Conservation (phyloP, 2,113 vertebrate genomes). For the Hiodon tergisus region DNA sequence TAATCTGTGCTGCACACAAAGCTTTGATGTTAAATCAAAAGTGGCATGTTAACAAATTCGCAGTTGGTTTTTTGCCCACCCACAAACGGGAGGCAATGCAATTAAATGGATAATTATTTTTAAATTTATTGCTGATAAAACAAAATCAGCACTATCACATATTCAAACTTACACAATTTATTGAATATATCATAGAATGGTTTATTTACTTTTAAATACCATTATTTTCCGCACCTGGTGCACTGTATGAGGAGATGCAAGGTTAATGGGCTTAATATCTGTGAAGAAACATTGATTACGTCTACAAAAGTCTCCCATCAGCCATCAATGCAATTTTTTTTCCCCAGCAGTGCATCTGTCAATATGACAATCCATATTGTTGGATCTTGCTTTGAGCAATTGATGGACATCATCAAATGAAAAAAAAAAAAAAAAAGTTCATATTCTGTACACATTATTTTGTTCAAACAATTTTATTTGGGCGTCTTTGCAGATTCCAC, state of each 20-base stretch:
- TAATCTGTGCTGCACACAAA: no score
- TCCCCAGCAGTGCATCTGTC: not conserved
- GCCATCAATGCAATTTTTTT: not conserved
- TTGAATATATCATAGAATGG: no score
- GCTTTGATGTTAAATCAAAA: no score
- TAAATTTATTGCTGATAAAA: no score
- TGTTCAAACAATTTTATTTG: conserved; percentile 9
- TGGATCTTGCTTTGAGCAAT: not conserved
- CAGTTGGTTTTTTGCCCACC: no score
- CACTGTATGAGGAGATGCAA: not conserved
- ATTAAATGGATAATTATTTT: no score
- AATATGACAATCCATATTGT: not conserved
- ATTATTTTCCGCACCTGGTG: not conserved
- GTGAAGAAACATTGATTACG: conserved; percentile 2
- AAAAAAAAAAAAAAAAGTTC: conserved; percentile 7
- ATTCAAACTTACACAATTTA: no score
- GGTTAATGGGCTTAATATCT: conserved; percentile 4
- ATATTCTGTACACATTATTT: conserved; percentile 12
- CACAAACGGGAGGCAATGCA: no score
- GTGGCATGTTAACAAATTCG: no score
- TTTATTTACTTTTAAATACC: not conserved
- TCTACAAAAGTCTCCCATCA: not conserved
- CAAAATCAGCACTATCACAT: no score
- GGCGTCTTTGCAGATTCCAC: conserved; percentile 25
- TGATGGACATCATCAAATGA: not conserved